Evolutionary conservation across 23 tunicate species (phyloP).

Genomic region (Clavelina lepadiformis): DNA sequence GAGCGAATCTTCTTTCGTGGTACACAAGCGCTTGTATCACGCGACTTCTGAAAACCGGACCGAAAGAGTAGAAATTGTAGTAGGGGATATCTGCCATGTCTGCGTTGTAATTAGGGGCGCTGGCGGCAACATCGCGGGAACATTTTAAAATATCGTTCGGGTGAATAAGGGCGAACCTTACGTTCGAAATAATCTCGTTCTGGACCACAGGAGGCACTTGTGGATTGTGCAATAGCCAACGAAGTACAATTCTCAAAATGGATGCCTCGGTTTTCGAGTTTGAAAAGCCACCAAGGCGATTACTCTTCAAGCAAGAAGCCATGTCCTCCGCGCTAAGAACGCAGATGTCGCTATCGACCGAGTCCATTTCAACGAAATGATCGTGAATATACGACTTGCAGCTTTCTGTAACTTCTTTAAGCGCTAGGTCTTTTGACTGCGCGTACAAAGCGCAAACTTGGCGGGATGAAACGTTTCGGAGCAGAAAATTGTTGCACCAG

Average conservation of each 20-base stretch:
- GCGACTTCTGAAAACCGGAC: constrained; percentile 15
- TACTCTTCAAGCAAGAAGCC: constrained; percentile 20
- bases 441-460: constrained; percentile 32
- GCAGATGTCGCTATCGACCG: constrained; percentile 7
- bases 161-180: constrained; percentile 52
- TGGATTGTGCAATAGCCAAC: constrained; percentile 22
- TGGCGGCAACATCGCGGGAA: constrained; percentile 2
- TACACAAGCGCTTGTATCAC: constrained; percentile 34
- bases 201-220: background rate
- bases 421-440: constrained; percentile 32
- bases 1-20: constrained; percentile 41
- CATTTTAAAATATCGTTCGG: constrained; percentile 12
- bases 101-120: background rate
- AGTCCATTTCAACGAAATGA: constrained; percentile 39
- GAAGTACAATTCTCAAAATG: constrained; percentile 26
- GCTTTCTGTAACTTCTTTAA: background rate
- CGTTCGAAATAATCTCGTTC: constrained; percentile 15
- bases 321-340: constrained; percentile 41
- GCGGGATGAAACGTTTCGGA: constrained; percentile 13
- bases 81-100: background rate
- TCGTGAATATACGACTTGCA: constrained; percentile 30
- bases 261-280: constrained; percentile 24
- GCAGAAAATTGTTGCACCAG: constrained; percentile 28
- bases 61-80: background rate
- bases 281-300: constrained; percentile 15